These are phyloP conservation scores for Alethe diademata DNA, from an alignment of 2,113 vertebrate species.

Conservation along the genomic window DNA sequence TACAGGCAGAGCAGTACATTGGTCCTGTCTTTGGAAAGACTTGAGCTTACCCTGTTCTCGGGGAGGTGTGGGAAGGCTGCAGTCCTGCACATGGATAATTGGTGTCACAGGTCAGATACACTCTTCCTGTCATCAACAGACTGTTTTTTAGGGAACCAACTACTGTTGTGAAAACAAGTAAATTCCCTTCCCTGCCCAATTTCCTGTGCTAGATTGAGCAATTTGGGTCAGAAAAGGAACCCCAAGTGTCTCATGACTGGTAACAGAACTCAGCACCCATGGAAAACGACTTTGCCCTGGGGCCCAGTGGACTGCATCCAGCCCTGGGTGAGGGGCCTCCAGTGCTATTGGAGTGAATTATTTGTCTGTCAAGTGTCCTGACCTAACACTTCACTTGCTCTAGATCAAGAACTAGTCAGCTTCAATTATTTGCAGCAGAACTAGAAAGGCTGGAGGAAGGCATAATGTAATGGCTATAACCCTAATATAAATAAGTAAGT, in stretches of 20 bases:
- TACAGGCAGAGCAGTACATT: not conserved
- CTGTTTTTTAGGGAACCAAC: constrained; percentile 1
- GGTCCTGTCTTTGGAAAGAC: not conserved
- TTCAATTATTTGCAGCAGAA: not conserved
- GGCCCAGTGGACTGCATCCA: not conserved
- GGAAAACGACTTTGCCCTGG: not conserved
- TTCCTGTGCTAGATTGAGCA: constrained; percentile 44
- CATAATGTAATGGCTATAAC: not conserved
- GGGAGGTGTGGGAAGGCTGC: not conserved
- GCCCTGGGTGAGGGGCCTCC: not conserved
- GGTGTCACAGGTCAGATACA: not conserved
- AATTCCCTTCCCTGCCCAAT: not conserved
- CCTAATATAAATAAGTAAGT: not conserved
- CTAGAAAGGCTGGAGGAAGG: not conserved
- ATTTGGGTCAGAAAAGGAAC: not conserved
- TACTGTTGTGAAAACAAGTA: constrained; percentile 3
- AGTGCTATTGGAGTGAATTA: not conserved
- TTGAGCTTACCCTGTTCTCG: rapidly evolving
- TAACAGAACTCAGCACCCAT: not conserved
- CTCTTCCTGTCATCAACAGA: not conserved
- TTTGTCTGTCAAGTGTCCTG: not conserved
- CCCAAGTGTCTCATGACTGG: not conserved
- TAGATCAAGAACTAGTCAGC: not conserved
- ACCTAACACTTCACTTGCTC: not conserved
- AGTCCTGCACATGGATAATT: not conserved